Percentiles rank a stretch among this genome's conserved stretches.
phyloP scores from a whole-genome alignment of 2,113 vertebrate species.

The Oncorhynchus kisutch region DNA sequence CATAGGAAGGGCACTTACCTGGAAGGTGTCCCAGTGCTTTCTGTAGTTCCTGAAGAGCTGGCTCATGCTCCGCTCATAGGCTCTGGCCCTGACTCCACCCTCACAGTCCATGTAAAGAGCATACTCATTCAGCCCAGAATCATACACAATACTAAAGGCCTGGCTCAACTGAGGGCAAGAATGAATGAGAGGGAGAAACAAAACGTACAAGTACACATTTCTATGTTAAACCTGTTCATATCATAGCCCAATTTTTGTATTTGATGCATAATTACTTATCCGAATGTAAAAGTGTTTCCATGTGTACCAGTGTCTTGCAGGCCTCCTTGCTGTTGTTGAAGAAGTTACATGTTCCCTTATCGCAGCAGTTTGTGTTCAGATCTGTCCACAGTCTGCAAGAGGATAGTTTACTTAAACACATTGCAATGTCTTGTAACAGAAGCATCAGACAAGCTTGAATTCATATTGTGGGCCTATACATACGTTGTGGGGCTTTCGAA shows the following conservation, averaged over 20 bases:
- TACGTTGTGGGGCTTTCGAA: no score
- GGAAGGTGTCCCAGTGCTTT: constrained; percentile 21
- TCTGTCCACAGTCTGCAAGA: constrained; percentile 72
- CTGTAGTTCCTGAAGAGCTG: constrained; percentile 67
- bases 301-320: constrained; percentile 54
- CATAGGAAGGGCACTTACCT: constrained; percentile 30
- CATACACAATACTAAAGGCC: constrained; percentile 66
- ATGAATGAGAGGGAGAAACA: background rate
- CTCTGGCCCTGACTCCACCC: constrained; percentile 40
- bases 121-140: constrained; percentile 72
- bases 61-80: constrained; percentile 63
- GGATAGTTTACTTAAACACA: background rate
- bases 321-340: constrained; percentile 55
- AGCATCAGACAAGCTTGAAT: no score
- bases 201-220: background rate
- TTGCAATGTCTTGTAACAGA: background rate
- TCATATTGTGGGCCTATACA: no score
- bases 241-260: background rate
- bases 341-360: constrained; percentile 67
- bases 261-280: background rate
- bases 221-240: background rate
- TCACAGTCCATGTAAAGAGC: constrained; percentile 75
- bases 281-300: background rate
- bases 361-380: constrained; percentile 72
- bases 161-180: constrained; percentile 46